Percentiles rank a stretch among this genome's conserved stretches.
Evolutionary conservation across 2,797 vertebrate genomes (phyloP).

Genomic region (Mormyrops attenuatus): DNA sequence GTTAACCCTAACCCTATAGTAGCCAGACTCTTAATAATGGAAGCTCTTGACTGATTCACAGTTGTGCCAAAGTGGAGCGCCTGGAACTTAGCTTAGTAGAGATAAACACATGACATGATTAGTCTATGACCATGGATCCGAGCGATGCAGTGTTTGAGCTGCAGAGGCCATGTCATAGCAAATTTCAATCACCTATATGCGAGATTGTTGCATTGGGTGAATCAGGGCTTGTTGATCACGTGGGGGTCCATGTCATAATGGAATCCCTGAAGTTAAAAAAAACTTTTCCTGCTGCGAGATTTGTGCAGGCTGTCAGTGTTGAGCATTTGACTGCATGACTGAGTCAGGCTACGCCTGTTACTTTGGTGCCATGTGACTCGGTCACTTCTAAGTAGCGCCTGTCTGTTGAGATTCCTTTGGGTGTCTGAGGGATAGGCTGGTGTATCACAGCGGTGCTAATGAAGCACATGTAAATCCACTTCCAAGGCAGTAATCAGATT

Average conservation of each 20-base stretch:
- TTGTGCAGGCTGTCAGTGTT: neutral
- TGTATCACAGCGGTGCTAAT: neutral
- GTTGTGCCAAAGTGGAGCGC: slow-evolving; percentile 47
- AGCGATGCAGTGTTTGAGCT: slow-evolving; percentile 45
- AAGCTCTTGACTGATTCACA: slow-evolving; percentile 43
- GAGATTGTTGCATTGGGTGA: neutral
- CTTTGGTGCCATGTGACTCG: neutral
- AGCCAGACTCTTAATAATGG: slow-evolving; percentile 40
- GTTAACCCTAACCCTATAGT: neutral
- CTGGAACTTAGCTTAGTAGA: slow-evolving; percentile 37
- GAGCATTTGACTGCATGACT: neutral
- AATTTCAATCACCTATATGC: neutral
- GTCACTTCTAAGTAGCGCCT: neutral
- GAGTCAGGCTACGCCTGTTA: neutral
- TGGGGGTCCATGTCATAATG: neutral
- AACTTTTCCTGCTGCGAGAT: neutral
- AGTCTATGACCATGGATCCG: slow-evolving; percentile 47
- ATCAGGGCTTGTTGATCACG: neutral
- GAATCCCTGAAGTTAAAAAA: neutral
- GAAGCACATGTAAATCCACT: neutral
- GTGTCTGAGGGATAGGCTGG: neutral
- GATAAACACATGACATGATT: slow-evolving; percentile 43
- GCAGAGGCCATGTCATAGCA: neutral
- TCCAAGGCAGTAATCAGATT: neutral
- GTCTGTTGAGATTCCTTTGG: slow-evolving; percentile 9